Percentiles rank a stretch among this genome's conserved stretches.
Conservation (phyloP, 2,113 vertebrate species). For the Pseudolaguvia tuberculata region DNA sequence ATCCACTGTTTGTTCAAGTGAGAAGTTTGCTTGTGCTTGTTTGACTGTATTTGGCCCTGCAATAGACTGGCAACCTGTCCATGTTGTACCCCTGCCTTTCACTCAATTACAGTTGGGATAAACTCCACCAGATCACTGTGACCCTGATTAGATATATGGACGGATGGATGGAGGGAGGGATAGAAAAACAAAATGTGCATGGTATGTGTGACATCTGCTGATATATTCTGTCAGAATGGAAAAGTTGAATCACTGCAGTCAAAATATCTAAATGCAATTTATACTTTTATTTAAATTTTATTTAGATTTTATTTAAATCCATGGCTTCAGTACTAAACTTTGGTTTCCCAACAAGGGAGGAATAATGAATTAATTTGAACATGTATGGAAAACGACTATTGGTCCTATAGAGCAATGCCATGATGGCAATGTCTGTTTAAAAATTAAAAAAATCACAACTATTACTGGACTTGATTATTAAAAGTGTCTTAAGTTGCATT, state of each 20-base stretch:
- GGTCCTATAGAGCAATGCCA: slow-evolving; percentile 5
- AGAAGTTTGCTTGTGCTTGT: no score
- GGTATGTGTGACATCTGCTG: neutral
- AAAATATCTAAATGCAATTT: slow-evolving; percentile 3
- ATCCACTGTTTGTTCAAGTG: no score
- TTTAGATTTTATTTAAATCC: no score
- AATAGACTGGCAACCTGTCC: no score
- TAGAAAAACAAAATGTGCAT: no score
- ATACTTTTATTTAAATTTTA: slow-evolving; percentile 65
- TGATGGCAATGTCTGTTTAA: neutral
- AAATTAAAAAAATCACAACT: slow-evolving; percentile 16
- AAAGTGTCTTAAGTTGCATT: slow-evolving; percentile 53
- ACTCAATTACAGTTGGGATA: no score
- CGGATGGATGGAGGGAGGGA: no score
- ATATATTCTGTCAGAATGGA: neutral
- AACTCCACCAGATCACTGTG: no score
- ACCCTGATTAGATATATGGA: no score
- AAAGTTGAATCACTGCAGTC: neutral
- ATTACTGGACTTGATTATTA: slow-evolving; percentile 32
- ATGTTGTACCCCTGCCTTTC: no score
- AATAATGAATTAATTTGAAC: slow-evolving; percentile 48
- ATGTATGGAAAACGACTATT: slow-evolving; percentile 27
- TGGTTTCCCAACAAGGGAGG: slow-evolving; percentile 55
- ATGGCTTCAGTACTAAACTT: slow-evolving; percentile 55
- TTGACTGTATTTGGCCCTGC: no score